phyloP scores from a whole-genome alignment of 2,797 vertebrate species.

The Urophycis tenuis region DNA sequence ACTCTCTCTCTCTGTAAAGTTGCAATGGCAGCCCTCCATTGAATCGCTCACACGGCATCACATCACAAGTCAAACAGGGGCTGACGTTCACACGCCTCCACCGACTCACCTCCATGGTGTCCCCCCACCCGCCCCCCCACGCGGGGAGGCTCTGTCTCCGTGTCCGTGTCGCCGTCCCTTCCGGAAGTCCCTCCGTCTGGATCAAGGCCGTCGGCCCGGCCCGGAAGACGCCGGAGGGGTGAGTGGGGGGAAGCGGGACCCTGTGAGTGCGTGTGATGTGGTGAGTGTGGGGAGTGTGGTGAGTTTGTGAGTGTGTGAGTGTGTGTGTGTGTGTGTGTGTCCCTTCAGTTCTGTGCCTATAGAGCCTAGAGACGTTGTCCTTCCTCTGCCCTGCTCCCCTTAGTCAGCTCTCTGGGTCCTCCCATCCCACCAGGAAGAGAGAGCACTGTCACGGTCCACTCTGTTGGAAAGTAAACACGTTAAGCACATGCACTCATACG shows the following conservation, averaged over 20 bases:
- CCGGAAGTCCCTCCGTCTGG: not conserved
- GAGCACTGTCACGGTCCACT: constrained; percentile 11
- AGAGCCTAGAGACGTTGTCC: not conserved
- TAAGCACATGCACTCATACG: not conserved
- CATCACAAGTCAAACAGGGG: not conserved
- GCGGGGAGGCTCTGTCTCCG: not conserved
- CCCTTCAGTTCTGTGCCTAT: not conserved
- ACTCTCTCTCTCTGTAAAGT: not conserved
- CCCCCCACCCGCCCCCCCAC: not conserved
- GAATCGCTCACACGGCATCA: not conserved
- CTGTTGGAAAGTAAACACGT: not conserved
- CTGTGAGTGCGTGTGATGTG: not conserved
- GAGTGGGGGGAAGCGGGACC: not conserved
- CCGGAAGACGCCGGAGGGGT: not conserved
- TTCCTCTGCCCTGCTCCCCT: constrained; percentile 30
- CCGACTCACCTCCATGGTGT: not conserved
- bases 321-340: too few relatives aligned
- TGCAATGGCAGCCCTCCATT: not conserved
- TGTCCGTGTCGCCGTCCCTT: not conserved
- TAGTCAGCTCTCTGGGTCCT: constrained; percentile 16
- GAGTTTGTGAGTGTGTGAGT: too few relatives aligned
- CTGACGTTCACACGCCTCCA: not conserved
- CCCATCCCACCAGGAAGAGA: constrained; percentile 8
- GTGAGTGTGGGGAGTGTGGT: too few relatives aligned
- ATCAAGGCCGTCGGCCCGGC: not conserved